A percentile compares a stretch with the other conserved stretches of the same genome.
Evolutionary conservation across 2,113 vertebrate genomes (phyloP).

Genomic region (Caretta caretta): DNA sequence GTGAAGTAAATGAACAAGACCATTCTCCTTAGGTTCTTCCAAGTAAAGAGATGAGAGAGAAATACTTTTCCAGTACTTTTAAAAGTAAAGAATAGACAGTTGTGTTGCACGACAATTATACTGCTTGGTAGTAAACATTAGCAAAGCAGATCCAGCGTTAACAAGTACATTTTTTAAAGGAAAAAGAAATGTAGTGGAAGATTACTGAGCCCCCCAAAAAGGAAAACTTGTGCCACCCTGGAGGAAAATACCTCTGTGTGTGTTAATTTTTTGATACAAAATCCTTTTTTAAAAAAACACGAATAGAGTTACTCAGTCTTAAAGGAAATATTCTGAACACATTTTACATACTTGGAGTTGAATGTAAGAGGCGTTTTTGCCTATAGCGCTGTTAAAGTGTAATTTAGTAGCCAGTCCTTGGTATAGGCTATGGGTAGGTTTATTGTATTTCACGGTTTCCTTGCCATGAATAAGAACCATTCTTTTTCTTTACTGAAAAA

Average conservation of each 20-base stretch:
- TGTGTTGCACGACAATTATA: neutral
- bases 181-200: neutral
- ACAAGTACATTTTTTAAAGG: slow-evolving; percentile 14
- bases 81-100: neutral
- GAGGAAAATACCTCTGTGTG: neutral
- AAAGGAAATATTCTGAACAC: neutral
- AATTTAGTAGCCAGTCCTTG: neutral
- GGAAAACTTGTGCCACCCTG: neutral
- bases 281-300: neutral
- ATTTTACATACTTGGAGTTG: neutral
- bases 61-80: neutral
- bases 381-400: neutral
- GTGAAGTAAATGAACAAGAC: neutral
- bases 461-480: slow-evolving; percentile 5
- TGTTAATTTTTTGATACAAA: neutral
- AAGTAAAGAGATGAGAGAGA: neutral
- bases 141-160: slow-evolving; percentile 44
- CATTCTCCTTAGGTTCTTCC: no score
- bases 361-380: neutral
- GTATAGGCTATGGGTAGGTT: neutral
- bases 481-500: neutral
- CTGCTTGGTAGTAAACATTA: neutral
- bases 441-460: neutral
- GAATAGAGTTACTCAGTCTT: neutral
- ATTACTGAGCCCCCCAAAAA: neutral